phyloP scores from a whole-genome alignment of 2,888 invertebrate species.

The Brachyptera risi region DNA sequence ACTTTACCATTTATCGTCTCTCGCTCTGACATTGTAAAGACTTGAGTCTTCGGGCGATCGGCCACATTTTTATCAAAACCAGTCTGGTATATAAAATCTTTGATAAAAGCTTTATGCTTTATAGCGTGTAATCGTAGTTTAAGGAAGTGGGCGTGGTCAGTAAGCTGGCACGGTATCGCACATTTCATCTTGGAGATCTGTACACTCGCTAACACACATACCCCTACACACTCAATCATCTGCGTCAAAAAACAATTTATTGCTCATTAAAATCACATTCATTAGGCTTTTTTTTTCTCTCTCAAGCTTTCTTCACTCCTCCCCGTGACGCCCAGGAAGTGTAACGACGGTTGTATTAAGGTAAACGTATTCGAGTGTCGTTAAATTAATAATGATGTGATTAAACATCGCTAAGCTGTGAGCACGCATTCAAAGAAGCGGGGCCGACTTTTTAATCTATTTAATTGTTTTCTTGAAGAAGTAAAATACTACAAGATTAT shows the following conservation, averaged over 20 bases:
- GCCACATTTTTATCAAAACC: constrained; percentile 5
- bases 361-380: too few relatives aligned
- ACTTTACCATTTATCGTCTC: background rate
- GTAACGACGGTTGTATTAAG: too few relatives aligned
- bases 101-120: constrained; percentile 2
- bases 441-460: too few relatives aligned
- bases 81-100: constrained; percentile 9
- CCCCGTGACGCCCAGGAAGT: background rate
- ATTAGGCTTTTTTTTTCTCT: background rate
- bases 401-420: too few relatives aligned
- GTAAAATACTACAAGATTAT: background rate
- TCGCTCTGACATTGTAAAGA: background rate
- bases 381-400: too few relatives aligned
- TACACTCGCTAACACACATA: background rate
- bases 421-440: too few relatives aligned
- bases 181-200: constrained; percentile 1
- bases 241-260: background rate
- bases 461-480: background rate
- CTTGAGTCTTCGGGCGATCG: background rate
- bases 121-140: background rate
- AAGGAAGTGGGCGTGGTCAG: constrained; percentile 7
- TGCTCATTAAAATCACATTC: background rate
- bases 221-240: background rate
- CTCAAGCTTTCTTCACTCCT: background rate
- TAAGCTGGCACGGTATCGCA: background rate